Base-by-base conservation (phyloP, 2,888 invertebrate genomes). In the Nasonia oneida region DNA sequence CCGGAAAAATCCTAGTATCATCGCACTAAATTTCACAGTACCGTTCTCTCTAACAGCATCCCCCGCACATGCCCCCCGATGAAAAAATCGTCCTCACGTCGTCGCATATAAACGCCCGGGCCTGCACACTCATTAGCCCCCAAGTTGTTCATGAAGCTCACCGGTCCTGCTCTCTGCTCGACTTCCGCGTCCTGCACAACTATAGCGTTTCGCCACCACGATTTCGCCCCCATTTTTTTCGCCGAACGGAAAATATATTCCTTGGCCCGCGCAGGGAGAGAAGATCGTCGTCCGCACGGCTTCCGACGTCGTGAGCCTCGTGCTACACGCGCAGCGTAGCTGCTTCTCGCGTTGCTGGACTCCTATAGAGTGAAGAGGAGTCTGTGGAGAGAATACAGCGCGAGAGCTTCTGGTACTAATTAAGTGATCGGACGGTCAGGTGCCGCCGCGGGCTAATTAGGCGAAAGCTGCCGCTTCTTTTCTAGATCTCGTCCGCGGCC, bases 281-380 rank as follows among this genome's bases (percentile, higher is more conserved):
- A 53, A 53, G 53, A 53, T 53, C 67, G 18, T 47, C 29, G 75
- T 2, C 14, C 37, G 4, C 39, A n/a, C n/a, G 39, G 50, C 83
- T 80, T 86, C 86, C 86, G 79, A 47, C 81, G 86, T 86, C 86
- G 86, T 87, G 87, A 87, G 61, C 61, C 70, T 75, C 86, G 81
- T 86, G 84, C 84, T 29, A 78, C 86, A 79, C 84, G 75, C 73
- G 73, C 73, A 53, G 57, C 23, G 23, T 61, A 23, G 57, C 47
- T 61, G 47, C 18, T 23, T 71, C 61, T 37, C 71, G 33, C 37
- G 33, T 37, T 33, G 70, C 18, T 33, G 33, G 33, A 47, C 47
- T 47, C 2, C 0, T 10, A 47, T 10, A 47, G 12, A 47, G 3
- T 15, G 50, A 18, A 61, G 57, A 18, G 57, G 37, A 37, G 37